Evolutionary conservation across 2,797 vertebrate species (phyloP), one percentile per base, ranked within the genome.

Genomic region (Chanos chanos): DNA sequence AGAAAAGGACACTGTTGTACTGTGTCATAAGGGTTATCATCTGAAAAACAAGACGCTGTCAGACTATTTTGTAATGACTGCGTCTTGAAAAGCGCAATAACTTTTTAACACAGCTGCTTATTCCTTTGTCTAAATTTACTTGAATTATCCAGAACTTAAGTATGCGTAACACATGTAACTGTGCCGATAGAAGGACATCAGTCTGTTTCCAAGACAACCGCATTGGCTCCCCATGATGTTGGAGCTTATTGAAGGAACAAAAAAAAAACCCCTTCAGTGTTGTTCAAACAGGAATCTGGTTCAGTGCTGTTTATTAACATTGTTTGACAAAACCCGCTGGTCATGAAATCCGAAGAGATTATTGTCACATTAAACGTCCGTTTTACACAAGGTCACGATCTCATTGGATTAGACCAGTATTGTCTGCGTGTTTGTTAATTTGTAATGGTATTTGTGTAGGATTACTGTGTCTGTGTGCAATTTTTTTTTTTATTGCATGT

Each of bases 141-240:
- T 30, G 34, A 31, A 24, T 40, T 36, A 10, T 51, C 37, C 15
- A 6, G 33, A 27, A 16, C 7, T 15, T 13, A 31, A 45, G 25
- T 15, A 27, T 60, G 22, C 50, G 52, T 63, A 10, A 45, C 41
- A 48, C 58, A 44, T 55, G 31, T 55, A 60, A n/a, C 61, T 3
- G 24, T 51, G 34, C 51, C 59, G 49, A 44, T 58, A 57, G 52
- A 61, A 51, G 53, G 39, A 52, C 47, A 50, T 44, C 10, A 39
- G 37, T 55, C 66, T 64, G 71, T 79, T 79, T 68, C 71, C 71
- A 72, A 68, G 71, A 72, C 71, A 72, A 72, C 71, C 54, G 68
- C 6, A 12, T 37, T n/a, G 51, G 25, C 62, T 37, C 44, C 59
- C 33, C 44, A 15, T 56, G 48, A 68, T 39, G 30, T 41, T 67